Base-by-base conservation (phyloP, 2,797 vertebrate genomes). In the Gallinago nigripennis region DNA sequence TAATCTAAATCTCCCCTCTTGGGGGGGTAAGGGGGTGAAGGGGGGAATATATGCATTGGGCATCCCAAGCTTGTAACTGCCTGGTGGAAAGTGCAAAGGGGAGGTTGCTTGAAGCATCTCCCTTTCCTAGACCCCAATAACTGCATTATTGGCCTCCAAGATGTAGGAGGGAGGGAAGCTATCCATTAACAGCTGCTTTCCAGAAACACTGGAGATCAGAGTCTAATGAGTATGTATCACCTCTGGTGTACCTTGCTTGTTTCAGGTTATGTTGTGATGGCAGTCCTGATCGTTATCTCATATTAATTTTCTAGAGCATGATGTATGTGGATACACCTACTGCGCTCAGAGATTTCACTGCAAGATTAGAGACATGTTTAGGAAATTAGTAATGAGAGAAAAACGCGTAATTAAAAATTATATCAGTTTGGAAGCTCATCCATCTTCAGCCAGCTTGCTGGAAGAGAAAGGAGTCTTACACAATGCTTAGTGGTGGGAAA, bases 301-400 rank as follows among this genome's bases (percentile, higher is more conserved):
- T 92, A 91, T 94, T 97, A 96, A 96, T 97, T 96, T 97, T 97
- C 73, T 73, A 53, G 91, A 93, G 85, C 73, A 28, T 89, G 88
- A 92, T 96, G 91, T 86, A 65, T 94, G 88, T 94, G 90, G 50
- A 60, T 93, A 87, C 94, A 92, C 92, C 86, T 95, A 90, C 94
- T 83, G 90, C 0, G 3, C 73, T 72, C 60, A 64, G 91, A 95
- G 92, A 91, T 89, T 95, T 83, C 68, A 10, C 65, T 73, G 90
- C 1, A 17, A 96, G 96, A 95, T 97, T 94, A 95, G 88, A 87
- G 68, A 71, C 76, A 2, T 93, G 95, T 97, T 96, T 95, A 94
- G 96, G 95, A 97, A 97, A 96, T 97, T 88, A 95, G 91, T 94
- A 90, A 94, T 86, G 95, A 97, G 92, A 89, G 75, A 96, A 95